Evolutionary conservation across 2,888 invertebrate species (phyloP).

Genomic region (Dioctria linearis): DNA sequence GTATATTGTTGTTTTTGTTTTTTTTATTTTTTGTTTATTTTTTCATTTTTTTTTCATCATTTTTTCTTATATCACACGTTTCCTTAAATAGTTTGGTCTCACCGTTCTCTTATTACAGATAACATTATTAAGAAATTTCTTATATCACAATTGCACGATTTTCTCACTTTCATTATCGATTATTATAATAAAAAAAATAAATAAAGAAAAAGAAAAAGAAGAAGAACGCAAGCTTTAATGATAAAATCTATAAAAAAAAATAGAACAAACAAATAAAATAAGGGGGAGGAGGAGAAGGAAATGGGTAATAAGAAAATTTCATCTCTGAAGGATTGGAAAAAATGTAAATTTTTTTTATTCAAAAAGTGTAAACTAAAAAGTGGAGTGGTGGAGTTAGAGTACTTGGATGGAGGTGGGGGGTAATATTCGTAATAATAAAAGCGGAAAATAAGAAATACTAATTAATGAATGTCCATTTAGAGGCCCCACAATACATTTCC

Average conservation of each 20-base stretch:
- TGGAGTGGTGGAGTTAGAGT: no score
- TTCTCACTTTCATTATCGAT: conserved; percentile 52
- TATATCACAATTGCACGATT: conserved; percentile 57
- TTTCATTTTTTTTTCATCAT: conserved; percentile 46
- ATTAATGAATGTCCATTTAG: conserved; percentile 36
- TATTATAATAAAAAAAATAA: not conserved
- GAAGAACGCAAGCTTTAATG: no score
- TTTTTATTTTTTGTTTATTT: conserved; percentile 23
- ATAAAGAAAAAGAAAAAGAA: no score
- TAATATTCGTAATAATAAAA: conserved; percentile 16
- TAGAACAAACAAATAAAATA: no score
- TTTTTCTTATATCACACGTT: conserved; percentile 56
- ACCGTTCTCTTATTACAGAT: conserved; percentile 58
- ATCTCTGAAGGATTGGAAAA: no score
- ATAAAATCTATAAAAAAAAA: no score
- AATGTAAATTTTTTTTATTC: not conserved
- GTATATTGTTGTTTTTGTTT: conserved; percentile 40
- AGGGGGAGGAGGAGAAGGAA: no score
- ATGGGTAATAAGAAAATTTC: no score
- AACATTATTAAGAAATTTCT: conserved; percentile 57
- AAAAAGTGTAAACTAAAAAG: not conserved
- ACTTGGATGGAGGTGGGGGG: no score
- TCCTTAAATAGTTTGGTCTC: conserved; percentile 59
- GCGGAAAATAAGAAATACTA: conserved; percentile 35
- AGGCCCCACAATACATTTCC: conserved; percentile 4